Conservation (phyloP, 2,113 vertebrate species). For the Protomyctophum bolini region DNA sequence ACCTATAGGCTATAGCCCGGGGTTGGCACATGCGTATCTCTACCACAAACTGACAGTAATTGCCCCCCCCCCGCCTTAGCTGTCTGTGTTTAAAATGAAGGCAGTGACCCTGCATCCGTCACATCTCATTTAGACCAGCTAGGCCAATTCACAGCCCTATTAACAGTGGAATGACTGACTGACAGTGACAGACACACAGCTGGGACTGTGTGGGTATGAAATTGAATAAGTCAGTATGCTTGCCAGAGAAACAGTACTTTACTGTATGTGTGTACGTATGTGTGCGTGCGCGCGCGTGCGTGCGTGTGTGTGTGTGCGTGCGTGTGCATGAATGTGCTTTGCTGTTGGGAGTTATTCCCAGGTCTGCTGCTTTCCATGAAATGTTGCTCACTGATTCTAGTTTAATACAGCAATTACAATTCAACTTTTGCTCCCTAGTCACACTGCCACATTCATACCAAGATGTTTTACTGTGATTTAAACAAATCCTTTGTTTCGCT, state of each 20-base stretch:
- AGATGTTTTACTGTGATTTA: no score
- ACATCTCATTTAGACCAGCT: conserved; percentile 47
- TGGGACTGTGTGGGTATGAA: not conserved
- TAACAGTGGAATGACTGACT: conserved; percentile 13
- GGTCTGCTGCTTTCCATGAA: no score
- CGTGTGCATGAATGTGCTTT: not conserved
- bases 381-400: no score
- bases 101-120: conserved; percentile 55
- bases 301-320: not conserved
- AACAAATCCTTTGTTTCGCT: no score
- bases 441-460: no score
- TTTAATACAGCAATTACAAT: no score
- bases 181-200: conserved; percentile 7
- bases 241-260: not conserved
- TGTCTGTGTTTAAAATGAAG: conserved; percentile 45
- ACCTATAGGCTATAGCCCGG: conserved; percentile 43
- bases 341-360: no score
- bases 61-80: conserved; percentile 26
- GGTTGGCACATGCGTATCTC: conserved; percentile 28
- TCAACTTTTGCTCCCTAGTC: no score
- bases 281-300: not conserved
- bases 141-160: conserved; percentile 15
- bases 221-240: not conserved
- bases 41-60: conserved; percentile 50
- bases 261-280: not conserved